Evolutionary conservation across 2,797 vertebrate species (phyloP).

Genomic region (Clamator glandarius): DNA sequence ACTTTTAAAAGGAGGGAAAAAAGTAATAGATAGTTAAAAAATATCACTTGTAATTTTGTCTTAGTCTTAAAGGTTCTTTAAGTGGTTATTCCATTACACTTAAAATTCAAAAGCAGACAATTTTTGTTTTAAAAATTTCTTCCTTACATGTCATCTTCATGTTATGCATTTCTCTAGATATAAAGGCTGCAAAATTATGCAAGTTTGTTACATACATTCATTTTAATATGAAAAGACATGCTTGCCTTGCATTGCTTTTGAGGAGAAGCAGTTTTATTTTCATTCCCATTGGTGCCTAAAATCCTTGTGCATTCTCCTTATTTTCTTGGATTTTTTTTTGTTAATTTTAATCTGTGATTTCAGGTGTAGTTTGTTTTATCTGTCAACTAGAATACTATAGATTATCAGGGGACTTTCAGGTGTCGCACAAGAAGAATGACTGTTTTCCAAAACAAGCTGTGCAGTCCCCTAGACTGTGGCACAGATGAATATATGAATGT

Average conservation of each 20-base stretch:
- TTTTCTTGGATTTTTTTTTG: neutral
- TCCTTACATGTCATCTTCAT: neutral
- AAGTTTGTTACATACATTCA: neutral
- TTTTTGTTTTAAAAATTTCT: neutral
- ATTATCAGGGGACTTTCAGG: conserved; percentile 58
- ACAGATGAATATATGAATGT: conserved; percentile 35
- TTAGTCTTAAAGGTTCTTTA: neutral
- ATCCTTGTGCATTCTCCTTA: neutral
- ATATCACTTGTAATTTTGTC: neutral
- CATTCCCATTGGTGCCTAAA: conserved; percentile 4
- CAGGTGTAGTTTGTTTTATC: conserved; percentile 48
- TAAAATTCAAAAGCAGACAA: neutral
- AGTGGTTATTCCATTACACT: neutral
- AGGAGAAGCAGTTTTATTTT: neutral
- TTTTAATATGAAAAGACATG: neutral
- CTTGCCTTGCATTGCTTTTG: neutral
- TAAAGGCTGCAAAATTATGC: neutral
- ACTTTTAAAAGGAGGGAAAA: neutral
- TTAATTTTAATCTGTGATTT: conserved; percentile 11
- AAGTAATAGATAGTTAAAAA: neutral
- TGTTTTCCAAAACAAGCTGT: conserved; percentile 65
- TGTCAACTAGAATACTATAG: neutral
- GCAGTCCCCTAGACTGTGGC: conserved; percentile 42
- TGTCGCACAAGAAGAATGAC: conserved; percentile 58
- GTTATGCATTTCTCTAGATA: neutral